Base-by-base conservation (phyloP, 2,888 invertebrate genomes). In the Alentia gelatinosa region DNA sequence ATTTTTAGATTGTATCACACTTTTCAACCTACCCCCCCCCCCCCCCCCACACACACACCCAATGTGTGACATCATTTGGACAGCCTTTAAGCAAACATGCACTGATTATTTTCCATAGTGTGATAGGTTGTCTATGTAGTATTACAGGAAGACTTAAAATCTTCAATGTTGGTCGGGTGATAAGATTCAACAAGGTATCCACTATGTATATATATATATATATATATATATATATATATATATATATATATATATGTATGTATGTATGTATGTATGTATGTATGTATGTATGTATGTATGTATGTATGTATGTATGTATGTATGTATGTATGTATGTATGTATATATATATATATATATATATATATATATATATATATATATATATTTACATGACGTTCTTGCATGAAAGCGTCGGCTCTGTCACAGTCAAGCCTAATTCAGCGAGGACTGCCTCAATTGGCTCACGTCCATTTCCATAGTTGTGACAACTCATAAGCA, bases 171-270 rank as follows among this genome's bases (percentile, higher is more conserved):
- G n/a, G n/a, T n/a, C n/a, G n/a, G n/a, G n/a, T n/a, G n/a, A n/a
- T n/a, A n/a, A n/a, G n/a, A n/a, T n/a, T n/a, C n/a, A n/a, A n/a
- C n/a, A n/a, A n/a, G n/a, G n/a, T n/a, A n/a, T n/a, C n/a, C n/a
- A 12, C 47, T 47, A 47, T 47, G 47, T 47, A 19, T 47, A 19
- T 47, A 9, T 47, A 47, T 47, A 19, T 47, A 5, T n/a, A n/a
- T 63, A 12, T 9, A n/a, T 63, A 5, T 63, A n/a, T 63, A n/a
- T 63, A n/a, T 63, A n/a, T 63, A 5, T 63, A 5, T 63, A n/a
- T 63, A n/a, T 63, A n/a, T 63, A n/a, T 63, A n/a, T 63, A n/a
- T 63, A n/a, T 63, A n/a, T 63, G 63, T 63, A n/a, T 63, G 63
- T 63, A n/a, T 63, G 23, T 63, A n/a, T 63, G 63, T 63, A n/a